Percentiles rank a stretch among this genome's conserved stretches.
These are phyloP conservation scores for Lethocerus indicus DNA, from an alignment of 1,140 invertebrate genomes.

Conservation along the genomic window DNA sequence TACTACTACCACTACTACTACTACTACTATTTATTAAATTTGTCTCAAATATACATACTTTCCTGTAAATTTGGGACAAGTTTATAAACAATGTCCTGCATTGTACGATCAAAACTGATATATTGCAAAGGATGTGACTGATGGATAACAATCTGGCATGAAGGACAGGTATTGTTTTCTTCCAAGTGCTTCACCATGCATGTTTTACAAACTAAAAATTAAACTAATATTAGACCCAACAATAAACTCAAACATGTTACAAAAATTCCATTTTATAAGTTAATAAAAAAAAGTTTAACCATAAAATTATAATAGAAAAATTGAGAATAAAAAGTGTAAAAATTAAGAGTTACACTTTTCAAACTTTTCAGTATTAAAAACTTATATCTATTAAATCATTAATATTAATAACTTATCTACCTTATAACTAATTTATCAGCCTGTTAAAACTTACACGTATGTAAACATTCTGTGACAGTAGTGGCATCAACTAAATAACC, in stretches of 20 bases:
- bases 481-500: constrained; percentile 95
- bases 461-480: constrained; percentile 92
- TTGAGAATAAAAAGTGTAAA: constrained; percentile 3
- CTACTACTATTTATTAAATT: too few relatives aligned
- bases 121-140: constrained; percentile 94
- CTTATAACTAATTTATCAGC: constrained; percentile 35
- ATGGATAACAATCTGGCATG: constrained; percentile 92
- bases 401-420: not conserved
- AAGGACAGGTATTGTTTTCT: constrained; percentile 92
- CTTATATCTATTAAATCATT: too few relatives aligned
- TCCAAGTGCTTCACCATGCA: constrained; percentile 94
- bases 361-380: too few relatives aligned
- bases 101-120: constrained; percentile 92
- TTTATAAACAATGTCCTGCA: constrained; percentile 99
- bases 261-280: constrained; percentile 1
- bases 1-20: too few relatives aligned
- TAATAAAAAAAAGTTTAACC: constrained; percentile 6
- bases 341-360: too few relatives aligned
- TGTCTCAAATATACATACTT: too few relatives aligned
- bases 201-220: constrained; percentile 97
- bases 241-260: constrained; percentile 12
- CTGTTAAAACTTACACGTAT: too few relatives aligned
- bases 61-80: constrained; percentile 81
- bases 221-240: too few relatives aligned
- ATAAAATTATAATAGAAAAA: constrained; percentile 7